A percentile compares a stretch with the other conserved stretches of the same genome.
Evolutionary conservation across 2,797 vertebrate genomes (phyloP).

Genomic region (Fistularia commersonii): DNA sequence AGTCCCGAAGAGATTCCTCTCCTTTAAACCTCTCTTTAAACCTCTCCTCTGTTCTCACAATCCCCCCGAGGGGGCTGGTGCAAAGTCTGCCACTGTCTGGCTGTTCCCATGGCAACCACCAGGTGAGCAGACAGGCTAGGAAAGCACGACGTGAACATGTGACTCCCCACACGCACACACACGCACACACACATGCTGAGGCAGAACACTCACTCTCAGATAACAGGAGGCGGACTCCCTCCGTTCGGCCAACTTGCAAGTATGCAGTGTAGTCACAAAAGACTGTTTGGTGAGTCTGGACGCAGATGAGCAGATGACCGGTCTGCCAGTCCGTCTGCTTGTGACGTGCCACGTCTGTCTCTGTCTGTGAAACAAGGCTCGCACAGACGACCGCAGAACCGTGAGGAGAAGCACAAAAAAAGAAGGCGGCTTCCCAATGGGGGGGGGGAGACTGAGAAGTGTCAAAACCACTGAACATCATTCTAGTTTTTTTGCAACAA

Average conservation of each 20-base stretch:
- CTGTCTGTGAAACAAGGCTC: constrained; percentile 33
- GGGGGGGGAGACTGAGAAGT: constrained; percentile 47
- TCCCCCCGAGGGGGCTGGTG: constrained; percentile 67
- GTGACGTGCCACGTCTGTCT: constrained; percentile 35
- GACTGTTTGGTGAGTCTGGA: constrained; percentile 36
- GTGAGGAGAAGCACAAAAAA: constrained; percentile 41
- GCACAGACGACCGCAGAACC: constrained; percentile 18
- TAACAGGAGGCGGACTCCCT: constrained; percentile 44
- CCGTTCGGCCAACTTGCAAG: constrained; percentile 49
- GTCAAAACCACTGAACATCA: constrained; percentile 59
- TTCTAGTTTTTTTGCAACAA: constrained; percentile 34
- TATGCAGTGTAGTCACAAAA: constrained; percentile 37
- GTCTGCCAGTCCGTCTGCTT: constrained; percentile 64
- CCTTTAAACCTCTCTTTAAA: constrained; percentile 61
- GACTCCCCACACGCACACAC: constrained; percentile 59
- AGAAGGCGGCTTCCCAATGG: constrained; percentile 30
- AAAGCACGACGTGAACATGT: constrained; percentile 68
- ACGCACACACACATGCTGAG: constrained; percentile 7
- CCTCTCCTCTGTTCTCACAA: constrained; percentile 64
- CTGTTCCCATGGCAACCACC: constrained; percentile 83
- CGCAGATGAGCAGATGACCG: constrained; percentile 56
- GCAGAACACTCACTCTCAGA: constrained; percentile 21
- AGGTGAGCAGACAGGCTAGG: constrained; percentile 77
- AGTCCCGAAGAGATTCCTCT: constrained; percentile 43
- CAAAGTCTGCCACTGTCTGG: constrained; percentile 78